Evolutionary conservation across 2,797 vertebrate species (phyloP).

Genomic region (Leuciscus waleckii): DNA sequence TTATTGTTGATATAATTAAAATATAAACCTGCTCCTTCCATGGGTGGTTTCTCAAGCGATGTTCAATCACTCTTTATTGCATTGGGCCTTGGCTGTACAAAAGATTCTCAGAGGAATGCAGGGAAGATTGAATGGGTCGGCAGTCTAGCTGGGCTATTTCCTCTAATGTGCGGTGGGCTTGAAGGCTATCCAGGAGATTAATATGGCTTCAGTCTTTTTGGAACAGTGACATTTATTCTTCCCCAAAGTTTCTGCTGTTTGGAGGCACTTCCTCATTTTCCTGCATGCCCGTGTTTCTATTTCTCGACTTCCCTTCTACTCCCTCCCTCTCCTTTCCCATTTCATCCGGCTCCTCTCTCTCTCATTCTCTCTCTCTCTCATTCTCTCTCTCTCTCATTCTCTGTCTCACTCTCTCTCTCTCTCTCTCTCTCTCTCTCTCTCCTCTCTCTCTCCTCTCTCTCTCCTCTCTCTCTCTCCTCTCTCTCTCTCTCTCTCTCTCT

Average conservation of each 20-base stretch:
- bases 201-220: constrained; percentile 75
- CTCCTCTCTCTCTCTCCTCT: background rate
- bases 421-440: background rate
- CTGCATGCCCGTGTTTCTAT: constrained; percentile 52
- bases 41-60: constrained; percentile 61
- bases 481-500: background rate
- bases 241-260: constrained; percentile 67
- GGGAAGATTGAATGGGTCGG: constrained; percentile 73
- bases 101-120: constrained; percentile 65
- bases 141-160: constrained; percentile 71
- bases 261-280: constrained; percentile 69
- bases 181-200: constrained; percentile 77
- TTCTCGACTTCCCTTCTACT: constrained; percentile 54
- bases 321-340: constrained; percentile 23
- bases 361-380: constrained; percentile 21
- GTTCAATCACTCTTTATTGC: constrained; percentile 76
- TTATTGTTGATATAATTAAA: constrained; percentile 79
- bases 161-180: constrained; percentile 73
- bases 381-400: background rate
- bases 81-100: constrained; percentile 67
- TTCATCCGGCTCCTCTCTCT: constrained; percentile 34
- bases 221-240: constrained; percentile 77
- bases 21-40: constrained; percentile 70
- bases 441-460: background rate
- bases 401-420: too few relatives aligned